Conservation (phyloP, 2,113 vertebrate genomes). For the Thryonomys swinderianus region DNA sequence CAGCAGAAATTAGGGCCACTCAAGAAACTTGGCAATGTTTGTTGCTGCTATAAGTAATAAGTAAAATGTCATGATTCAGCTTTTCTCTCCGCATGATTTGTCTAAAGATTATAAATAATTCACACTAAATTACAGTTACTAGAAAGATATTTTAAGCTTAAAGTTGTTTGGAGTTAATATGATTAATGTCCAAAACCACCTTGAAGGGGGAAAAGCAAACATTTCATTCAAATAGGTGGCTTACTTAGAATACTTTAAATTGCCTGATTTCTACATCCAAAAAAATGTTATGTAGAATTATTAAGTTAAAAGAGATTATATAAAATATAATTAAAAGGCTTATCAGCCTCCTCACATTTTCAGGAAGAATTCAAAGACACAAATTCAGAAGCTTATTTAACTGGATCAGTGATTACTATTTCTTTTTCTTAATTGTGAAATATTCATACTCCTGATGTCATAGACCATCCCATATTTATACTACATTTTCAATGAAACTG, state of each 20-base stretch:
- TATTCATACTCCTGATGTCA: slow-evolving; percentile 65
- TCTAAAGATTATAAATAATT: slow-evolving; percentile 68
- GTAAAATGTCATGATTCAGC: slow-evolving; percentile 56
- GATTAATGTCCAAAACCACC: slow-evolving; percentile 64
- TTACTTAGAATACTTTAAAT: slow-evolving; percentile 45
- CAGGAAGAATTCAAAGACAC: slow-evolving; percentile 13
- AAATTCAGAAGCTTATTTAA: slow-evolving; percentile 65
- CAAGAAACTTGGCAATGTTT: neutral
- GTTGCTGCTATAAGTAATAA: neutral
- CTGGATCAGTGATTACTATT: slow-evolving; percentile 35
- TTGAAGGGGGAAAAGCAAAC: slow-evolving; percentile 58
- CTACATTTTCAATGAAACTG: slow-evolving; percentile 44
- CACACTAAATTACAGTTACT: slow-evolving; percentile 44
- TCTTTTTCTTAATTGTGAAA: slow-evolving; percentile 68
- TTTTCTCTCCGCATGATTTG: slow-evolving; percentile 39
- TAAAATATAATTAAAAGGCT: slow-evolving; percentile 67
- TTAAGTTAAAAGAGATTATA: slow-evolving; percentile 61
- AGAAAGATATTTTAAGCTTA: slow-evolving; percentile 69
- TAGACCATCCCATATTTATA: slow-evolving; percentile 66
- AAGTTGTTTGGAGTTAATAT: slow-evolving; percentile 61
- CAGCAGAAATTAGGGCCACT: neutral
- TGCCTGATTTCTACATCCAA: slow-evolving; percentile 56
- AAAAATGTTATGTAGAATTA: slow-evolving; percentile 62
- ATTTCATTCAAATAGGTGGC: slow-evolving; percentile 60
- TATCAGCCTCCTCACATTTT: slow-evolving; percentile 38